A percentile compares a stretch with the other conserved stretches of the same genome.
Evolutionary conservation across 2,797 vertebrate genomes (phyloP).

Genomic region (Pseudochaenichthys georgianus): DNA sequence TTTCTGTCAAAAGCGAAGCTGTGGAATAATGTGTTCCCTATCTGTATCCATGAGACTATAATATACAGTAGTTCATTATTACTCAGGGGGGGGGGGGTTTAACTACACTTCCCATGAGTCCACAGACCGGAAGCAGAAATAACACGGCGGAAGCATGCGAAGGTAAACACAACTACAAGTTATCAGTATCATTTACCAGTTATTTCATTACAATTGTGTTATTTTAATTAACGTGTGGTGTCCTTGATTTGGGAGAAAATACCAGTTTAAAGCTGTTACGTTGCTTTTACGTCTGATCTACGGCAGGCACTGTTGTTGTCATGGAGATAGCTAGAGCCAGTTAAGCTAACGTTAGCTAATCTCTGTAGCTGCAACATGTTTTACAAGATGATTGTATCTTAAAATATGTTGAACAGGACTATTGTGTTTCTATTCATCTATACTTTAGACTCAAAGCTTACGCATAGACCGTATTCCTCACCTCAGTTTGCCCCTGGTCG

Average conservation of each 20-base stretch:
- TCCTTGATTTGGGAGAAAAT: rapidly evolving
- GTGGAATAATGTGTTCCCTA: not conserved
- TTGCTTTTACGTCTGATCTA: not conserved
- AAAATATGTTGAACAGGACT: no score
- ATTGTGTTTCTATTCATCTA: no score
- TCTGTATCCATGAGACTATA: not conserved
- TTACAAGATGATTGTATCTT: no score
- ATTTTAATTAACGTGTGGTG: rapidly evolving
- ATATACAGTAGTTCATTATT: not conserved
- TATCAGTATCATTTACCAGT: rapidly evolving
- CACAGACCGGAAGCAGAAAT: slow-evolving; percentile 37
- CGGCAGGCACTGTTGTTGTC: slow-evolving; percentile 32
- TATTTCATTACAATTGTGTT: rapidly evolving
- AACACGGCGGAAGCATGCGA: slow-evolving; percentile 69
- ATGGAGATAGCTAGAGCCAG: slow-evolving; percentile 39
- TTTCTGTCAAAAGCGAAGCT: not conserved
- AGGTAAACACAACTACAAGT: slow-evolving; percentile 69
- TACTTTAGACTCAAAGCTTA: no score
- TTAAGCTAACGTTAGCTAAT: slow-evolving; percentile 18
- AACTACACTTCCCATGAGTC: slow-evolving; percentile 81
- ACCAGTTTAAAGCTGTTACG: not conserved
- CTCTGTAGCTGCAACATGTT: no score
- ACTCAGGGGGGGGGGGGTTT: rapidly evolving
- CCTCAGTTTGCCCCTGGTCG: no score
- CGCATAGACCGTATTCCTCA: no score